Evolutionary conservation across 2,888 invertebrate species (phyloP), one percentile per base, ranked within the genome.

Genomic region (Xanthia togata): DNA sequence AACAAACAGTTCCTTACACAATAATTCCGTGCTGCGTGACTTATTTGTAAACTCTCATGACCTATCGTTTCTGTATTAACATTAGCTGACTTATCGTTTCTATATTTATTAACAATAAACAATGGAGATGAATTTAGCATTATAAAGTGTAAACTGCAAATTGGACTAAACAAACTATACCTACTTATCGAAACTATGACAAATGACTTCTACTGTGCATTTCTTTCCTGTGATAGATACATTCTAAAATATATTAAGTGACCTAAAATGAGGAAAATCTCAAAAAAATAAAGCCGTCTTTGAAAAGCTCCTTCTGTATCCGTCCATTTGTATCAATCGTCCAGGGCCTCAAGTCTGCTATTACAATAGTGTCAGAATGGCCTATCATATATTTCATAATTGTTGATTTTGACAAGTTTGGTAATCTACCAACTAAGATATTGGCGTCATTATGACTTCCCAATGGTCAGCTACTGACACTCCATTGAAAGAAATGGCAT

Each of bases 1-100:
- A 81, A 47, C 38, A 73, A 59, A 69, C n/a, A 57, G 60, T 55
- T 64, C 12, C 59, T 47, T 62, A 9, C 0, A 20, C 23, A 31
- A 26, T 35, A 47, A 35, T 47, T 47, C 31, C 17, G 31, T n/a
- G 12, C 17, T 31, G 0, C n/a, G 17, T 6, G 23, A 20, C 14
- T 38, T 35, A 23, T 23, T 71, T 44, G 11, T 11, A 17, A 17
- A 17, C 26, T 23, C 53, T n/a, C 53, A 53, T 53, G 41, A n/a
- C 17, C n/a, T 17, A 17, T 63, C 4, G 8, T 41, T n/a, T 44
- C n/a, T n/a, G 17, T 50, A n/a, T 50, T 47, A 23, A 47, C 17
- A 17, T 20, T 20, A 23, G 26, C 47, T 47, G 20, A 20, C 6
- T 20, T 47, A 17, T 47, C 17, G 47, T 17, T 47, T 47, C 14